phyloP scores from a whole-genome alignment of 2,797 vertebrate species.

The Uromys caudimaculatus region DNA sequence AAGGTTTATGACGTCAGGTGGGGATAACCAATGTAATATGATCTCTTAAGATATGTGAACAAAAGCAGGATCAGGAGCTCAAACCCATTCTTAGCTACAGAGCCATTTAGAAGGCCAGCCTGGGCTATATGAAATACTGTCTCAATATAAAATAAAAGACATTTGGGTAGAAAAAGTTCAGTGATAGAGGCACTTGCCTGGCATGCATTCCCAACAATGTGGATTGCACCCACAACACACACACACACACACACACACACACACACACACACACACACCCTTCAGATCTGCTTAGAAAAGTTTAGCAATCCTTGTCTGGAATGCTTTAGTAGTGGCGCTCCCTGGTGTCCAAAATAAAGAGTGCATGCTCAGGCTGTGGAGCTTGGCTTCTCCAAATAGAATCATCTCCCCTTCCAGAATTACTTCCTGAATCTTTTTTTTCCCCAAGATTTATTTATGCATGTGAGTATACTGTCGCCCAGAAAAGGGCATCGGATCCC shows the following conservation, averaged over 20 bases:
- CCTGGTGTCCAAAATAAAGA: slow-evolving; percentile 72
- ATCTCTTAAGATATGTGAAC: neutral
- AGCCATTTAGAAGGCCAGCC: neutral
- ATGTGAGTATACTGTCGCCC: neutral
- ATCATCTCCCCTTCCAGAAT: slow-evolving; percentile 31
- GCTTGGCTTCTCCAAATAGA: slow-evolving; percentile 12
- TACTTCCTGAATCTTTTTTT: neutral
- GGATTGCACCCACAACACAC: neutral
- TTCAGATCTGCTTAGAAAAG: slow-evolving; percentile 28
- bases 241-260: neutral
- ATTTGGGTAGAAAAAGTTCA: neutral
- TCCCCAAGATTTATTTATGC: neutral
- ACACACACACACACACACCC: neutral
- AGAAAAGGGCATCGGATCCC: neutral
- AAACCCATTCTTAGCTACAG: neutral
- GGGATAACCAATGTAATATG: neutral
- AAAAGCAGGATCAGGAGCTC: neutral
- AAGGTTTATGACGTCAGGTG: neutral
- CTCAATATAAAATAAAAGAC: neutral
- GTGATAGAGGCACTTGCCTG: neutral
- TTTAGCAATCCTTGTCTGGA: neutral
- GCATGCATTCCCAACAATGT: neutral
- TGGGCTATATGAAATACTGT: neutral
- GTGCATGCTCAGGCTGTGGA: neutral
- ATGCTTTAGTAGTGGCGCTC: slow-evolving; percentile 40